These are phyloP conservation scores for Polypterus senegalus DNA, from an alignment of 2,113 vertebrate species.

Conservation along the genomic window DNA sequence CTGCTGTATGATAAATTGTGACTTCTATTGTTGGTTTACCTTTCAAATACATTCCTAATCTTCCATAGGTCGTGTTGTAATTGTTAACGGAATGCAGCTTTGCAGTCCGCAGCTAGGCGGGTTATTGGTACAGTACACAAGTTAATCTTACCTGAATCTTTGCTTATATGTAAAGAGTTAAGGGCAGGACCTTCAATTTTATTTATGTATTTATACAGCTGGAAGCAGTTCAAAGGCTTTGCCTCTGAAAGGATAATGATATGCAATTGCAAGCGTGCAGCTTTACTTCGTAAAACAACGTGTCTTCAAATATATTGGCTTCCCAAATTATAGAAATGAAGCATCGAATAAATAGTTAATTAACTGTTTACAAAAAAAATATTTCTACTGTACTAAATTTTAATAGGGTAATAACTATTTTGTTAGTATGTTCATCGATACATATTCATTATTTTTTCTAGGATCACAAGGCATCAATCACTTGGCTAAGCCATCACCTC, in stretches of 20 bases:
- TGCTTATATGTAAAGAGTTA: slow-evolving; percentile 16
- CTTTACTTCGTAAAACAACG: too few relatives aligned
- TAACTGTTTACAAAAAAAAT: too few relatives aligned
- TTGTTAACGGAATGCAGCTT: slow-evolving; percentile 19
- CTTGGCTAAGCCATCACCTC: too few relatives aligned
- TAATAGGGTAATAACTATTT: too few relatives aligned
- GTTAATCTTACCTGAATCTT: slow-evolving; percentile 27
- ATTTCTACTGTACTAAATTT: too few relatives aligned
- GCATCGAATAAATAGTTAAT: too few relatives aligned
- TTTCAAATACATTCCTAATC: slow-evolving; percentile 17
- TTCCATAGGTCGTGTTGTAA: slow-evolving; percentile 23
- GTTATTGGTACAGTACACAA: slow-evolving; percentile 25
- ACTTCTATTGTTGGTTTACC: slow-evolving; percentile 14
- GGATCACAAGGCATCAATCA: too few relatives aligned
- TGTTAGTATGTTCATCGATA: too few relatives aligned
- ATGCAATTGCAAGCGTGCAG: too few relatives aligned
- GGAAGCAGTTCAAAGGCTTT: slow-evolving; percentile 16
- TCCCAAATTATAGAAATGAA: too few relatives aligned
- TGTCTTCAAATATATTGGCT: too few relatives aligned
- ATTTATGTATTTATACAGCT: slow-evolving; percentile 28
- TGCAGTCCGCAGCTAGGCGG: slow-evolving; percentile 18
- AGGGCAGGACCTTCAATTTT: slow-evolving; percentile 14
- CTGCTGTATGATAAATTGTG: slow-evolving; percentile 20
- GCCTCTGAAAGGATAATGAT: not conserved
- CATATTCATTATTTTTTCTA: too few relatives aligned